Evolutionary conservation across 2,888 invertebrate genomes (phyloP).

Genomic region (Drosophila borborema): DNA sequence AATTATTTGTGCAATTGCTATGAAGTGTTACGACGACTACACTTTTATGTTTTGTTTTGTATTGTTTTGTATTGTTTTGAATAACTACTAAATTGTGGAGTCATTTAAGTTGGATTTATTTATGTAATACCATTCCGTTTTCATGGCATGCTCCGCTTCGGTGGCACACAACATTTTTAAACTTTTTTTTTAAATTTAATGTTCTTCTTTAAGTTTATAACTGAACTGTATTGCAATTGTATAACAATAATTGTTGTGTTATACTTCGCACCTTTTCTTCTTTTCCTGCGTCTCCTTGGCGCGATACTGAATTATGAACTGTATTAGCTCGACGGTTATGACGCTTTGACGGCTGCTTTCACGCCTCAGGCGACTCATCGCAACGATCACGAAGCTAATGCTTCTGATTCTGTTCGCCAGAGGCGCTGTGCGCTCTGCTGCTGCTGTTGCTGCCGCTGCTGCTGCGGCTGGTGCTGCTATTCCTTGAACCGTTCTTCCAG

Average conservation of each 20-base stretch:
- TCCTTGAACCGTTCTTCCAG: conserved; percentile 31
- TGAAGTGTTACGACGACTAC: conserved; percentile 16
- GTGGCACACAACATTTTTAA: conserved; percentile 67
- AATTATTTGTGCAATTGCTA: conserved; percentile 47
- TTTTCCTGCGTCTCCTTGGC: conserved; percentile 83
- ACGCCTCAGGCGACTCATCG: conserved; percentile 83
- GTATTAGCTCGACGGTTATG: conserved; percentile 84
- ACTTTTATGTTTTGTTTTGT: conserved; percentile 12
- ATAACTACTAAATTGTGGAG: conserved; percentile 10
- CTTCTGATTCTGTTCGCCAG: conserved; percentile 41
- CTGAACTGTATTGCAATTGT: not conserved
- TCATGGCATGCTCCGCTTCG: conserved; percentile 72
- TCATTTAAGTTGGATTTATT: conserved; percentile 38
- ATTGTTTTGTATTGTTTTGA: not conserved
- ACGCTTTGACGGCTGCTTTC: conserved; percentile 83
- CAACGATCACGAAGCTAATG: conserved; percentile 66
- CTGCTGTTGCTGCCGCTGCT: conserved; percentile 23
- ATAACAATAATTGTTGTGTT: conserved; percentile 4
- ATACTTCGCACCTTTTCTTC: conserved; percentile 82
- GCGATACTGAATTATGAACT: conserved; percentile 85
- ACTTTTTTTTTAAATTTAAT: not conserved
- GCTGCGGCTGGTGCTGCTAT: conserved; percentile 7
- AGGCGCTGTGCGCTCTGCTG: conserved; percentile 22
- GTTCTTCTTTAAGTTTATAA: not conserved
- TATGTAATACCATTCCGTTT: conserved; percentile 70